Percentiles rank a stretch among this genome's conserved stretches.
phyloP scores from a whole-genome alignment of 2,888 invertebrate genomes.

The Corythucha ciliata region DNA sequence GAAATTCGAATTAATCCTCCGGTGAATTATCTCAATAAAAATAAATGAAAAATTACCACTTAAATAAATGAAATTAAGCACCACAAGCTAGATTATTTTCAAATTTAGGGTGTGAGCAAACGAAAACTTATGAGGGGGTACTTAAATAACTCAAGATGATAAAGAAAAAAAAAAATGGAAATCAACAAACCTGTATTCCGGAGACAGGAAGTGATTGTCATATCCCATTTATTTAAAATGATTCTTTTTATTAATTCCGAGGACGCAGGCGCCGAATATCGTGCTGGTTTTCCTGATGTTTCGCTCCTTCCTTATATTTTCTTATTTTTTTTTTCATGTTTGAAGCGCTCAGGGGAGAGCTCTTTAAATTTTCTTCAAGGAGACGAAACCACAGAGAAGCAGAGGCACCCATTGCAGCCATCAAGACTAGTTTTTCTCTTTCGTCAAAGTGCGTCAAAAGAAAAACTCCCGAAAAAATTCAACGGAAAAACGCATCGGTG shows the following conservation, averaged over 20 bases:
- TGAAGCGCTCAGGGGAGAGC: constrained; percentile 11
- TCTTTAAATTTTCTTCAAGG: not conserved
- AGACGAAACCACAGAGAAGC: constrained; percentile 21
- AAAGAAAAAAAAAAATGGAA: too few species aligned
- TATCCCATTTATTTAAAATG: too few species aligned
- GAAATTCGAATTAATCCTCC: too few species aligned
- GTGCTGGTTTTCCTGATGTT: constrained; percentile 17
- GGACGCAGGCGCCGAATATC: constrained; percentile 19
- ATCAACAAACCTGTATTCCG: constrained; percentile 17
- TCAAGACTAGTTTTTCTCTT: constrained; percentile 14
- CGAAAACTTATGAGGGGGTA: too few species aligned
- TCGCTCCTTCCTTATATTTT: constrained; percentile 15
- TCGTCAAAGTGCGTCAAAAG: not conserved
- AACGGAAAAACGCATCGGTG: not conserved
- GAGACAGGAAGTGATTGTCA: constrained; percentile 21
- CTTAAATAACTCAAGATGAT: too few species aligned
- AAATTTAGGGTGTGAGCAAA: too few species aligned
- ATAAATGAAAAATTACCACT: too few species aligned
- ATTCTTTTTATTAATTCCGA: too few species aligned
- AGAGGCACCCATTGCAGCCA: constrained; percentile 28
- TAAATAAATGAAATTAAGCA: too few species aligned
- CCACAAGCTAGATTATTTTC: too few species aligned
- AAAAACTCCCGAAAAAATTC: not conserved
- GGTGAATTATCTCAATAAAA: too few species aligned
- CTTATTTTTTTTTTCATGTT: constrained; percentile 7